These are phyloP conservation scores for Mormyrops attenuatus DNA, from an alignment of 2,797 vertebrate genomes.

Conservation along the genomic window DNA sequence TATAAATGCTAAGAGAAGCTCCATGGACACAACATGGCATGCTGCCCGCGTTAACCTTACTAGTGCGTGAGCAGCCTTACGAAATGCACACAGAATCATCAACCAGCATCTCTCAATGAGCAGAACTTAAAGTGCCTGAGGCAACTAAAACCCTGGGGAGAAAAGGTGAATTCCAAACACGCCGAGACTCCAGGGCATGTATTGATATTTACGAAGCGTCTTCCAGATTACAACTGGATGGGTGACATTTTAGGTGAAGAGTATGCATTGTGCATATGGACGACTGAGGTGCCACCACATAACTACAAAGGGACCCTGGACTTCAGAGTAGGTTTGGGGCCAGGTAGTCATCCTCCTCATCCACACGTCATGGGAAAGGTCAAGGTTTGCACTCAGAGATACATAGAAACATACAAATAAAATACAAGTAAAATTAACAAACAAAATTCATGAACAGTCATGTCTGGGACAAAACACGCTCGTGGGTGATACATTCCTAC, in stretches of 20 bases:
- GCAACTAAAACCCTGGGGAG: background rate
- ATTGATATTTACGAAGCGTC: background rate
- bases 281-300: background rate
- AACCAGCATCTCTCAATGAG: background rate
- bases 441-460: background rate
- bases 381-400: background rate
- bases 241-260: slow-evolving; percentile 20
- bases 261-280: background rate
- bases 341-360: background rate
- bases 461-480: background rate
- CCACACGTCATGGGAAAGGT: background rate
- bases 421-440: background rate
- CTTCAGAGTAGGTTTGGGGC: background rate
- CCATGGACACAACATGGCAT: background rate
- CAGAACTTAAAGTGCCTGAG: background rate
- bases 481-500: background rate
- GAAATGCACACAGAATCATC: background rate
- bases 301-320: background rate
- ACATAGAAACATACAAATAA: background rate
- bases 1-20: background rate
- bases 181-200: background rate
- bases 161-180: background rate
- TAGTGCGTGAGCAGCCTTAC: background rate
- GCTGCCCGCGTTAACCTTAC: background rate
- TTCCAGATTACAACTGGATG: background rate